Base-by-base conservation (phyloP, 2,888 invertebrate species). In the Scaptomyza polygonia region DNA sequence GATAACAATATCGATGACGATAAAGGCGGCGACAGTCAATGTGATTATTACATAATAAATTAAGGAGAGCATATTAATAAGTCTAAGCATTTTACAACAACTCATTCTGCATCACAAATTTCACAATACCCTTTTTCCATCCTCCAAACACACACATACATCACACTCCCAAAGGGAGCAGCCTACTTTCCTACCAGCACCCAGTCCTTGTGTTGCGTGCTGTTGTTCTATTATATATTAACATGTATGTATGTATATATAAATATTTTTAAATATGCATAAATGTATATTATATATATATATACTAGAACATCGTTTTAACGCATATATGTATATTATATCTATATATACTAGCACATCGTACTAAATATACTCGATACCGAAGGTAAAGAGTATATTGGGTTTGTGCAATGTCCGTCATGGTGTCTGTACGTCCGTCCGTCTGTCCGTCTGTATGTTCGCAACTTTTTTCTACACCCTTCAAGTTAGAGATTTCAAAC, bases 31-130 rank as follows among this genome's bases (percentile, higher is more conserved):
- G 71, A 71, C 79, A 83, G 83, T 71, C 67, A 84, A 88, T 83
- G 83, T 83, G 83, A 83, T 83, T 86, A 84, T 84, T 77, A 83
- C 69, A 86, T 77, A 86, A 84, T 82, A 86, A 86, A 84, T 48
- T 80, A 84, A 88, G 88, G 81, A 86, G 69, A 86, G 63, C 88
- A 83, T 84, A 86, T 83, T 83, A 77, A 75, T 80, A 86, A 58
- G 67, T 84, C 72, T 88, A 86, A 86, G 83, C 86, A 88, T 86
- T 84, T 84, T 86, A 88, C 61, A 56, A 58, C 39, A 59, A 42
- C 48, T 29, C 18, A 62, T 5, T 21, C 30, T 25, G 6, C 21
- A 36, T 21, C 18, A 16, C 14, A 42, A 32, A 45, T 18, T 5
- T 14, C 40, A 18, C 43, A 6, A 18, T 52, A 43, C 43, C n/a